Evolutionary conservation across 2,888 invertebrate species (phyloP).

Genomic region (Cheilosia urbana): DNA sequence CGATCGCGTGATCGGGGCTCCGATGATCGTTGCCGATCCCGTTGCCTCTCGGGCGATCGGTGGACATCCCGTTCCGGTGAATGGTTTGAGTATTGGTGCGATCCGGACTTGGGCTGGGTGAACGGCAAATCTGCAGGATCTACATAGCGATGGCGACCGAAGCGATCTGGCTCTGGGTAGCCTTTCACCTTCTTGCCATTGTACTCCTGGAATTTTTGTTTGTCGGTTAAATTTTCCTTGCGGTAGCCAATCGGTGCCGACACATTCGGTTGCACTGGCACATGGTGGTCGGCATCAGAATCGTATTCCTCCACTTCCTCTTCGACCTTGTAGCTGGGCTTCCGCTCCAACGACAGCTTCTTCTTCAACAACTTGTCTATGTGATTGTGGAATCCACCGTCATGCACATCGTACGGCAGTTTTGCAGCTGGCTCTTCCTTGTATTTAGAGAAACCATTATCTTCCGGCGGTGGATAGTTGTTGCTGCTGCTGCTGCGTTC

Average conservation of each 20-base stretch:
- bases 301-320: conserved; percentile 80
- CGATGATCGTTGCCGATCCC: conserved; percentile 76
- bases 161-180: conserved; percentile 80
- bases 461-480: conserved; percentile 68
- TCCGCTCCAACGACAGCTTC: conserved; percentile 78
- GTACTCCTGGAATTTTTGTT: conserved; percentile 83
- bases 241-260: conserved; percentile 77
- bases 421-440: conserved; percentile 65
- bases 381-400: conserved; percentile 82
- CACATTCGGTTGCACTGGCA: conserved; percentile 60
- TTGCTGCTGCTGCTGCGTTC: conserved; percentile 73
- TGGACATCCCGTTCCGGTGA: conserved; percentile 72
- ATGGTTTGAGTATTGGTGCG: conserved; percentile 77
- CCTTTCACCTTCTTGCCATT: conserved; percentile 79
- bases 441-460: conserved; percentile 71
- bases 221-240: conserved; percentile 83
- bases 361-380: conserved; percentile 81
- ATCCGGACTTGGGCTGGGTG: conserved; percentile 77
- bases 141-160: conserved; percentile 82
- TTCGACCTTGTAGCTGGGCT: conserved; percentile 76
- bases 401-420: conserved; percentile 76
- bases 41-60: conserved; percentile 66
- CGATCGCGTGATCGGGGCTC: conserved; percentile 74
- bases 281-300: conserved; percentile 79
- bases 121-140: conserved; percentile 82